Evolutionary conservation across 2,113 vertebrate genomes (phyloP).

Genomic region (Menidia beryllina): DNA sequence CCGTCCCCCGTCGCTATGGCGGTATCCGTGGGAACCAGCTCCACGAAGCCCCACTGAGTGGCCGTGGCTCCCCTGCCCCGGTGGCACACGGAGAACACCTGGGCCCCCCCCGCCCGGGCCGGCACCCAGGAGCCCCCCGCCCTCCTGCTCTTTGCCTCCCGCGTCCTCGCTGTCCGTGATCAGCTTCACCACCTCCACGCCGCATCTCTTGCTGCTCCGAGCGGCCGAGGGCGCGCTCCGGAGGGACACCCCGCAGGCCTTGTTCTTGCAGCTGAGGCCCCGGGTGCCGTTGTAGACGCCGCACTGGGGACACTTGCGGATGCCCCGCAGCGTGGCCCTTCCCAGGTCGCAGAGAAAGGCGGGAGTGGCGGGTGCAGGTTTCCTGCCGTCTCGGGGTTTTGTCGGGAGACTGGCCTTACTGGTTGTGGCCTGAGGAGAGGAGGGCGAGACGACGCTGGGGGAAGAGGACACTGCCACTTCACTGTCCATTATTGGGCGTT

Average conservation of each 20-base stretch:
- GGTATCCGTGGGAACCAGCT: slow-evolving; percentile 86
- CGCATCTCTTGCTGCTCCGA: slow-evolving; percentile 65
- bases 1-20: slow-evolving; percentile 86
- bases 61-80: slow-evolving; percentile 80
- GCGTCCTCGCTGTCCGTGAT: slow-evolving; percentile 80
- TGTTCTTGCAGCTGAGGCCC: slow-evolving; percentile 95
- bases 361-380: slow-evolving; percentile 73
- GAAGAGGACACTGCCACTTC: slow-evolving; percentile 46
- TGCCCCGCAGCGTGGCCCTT: slow-evolving; percentile 90
- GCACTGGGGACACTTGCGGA: slow-evolving; percentile 90
- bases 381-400: slow-evolving; percentile 74
- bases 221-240: slow-evolving; percentile 67
- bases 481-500: slow-evolving; percentile 54
- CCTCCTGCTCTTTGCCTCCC: slow-evolving; percentile 45
- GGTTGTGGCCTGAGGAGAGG: slow-evolving; percentile 14
- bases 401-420: slow-evolving; percentile 33
- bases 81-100: slow-evolving; percentile 90
- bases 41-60: slow-evolving; percentile 86
- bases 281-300: slow-evolving; percentile 94
- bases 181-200: slow-evolving; percentile 85
- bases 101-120: slow-evolving; percentile 59
- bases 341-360: slow-evolving; percentile 91
- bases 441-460: slow-evolving; percentile 7
- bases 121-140: slow-evolving; percentile 58
- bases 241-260: slow-evolving; percentile 89